Evolutionary conservation across 2,797 vertebrate genomes (phyloP), one percentile per base, ranked within the genome.

Genomic region (Microchirus variegatus): DNA sequence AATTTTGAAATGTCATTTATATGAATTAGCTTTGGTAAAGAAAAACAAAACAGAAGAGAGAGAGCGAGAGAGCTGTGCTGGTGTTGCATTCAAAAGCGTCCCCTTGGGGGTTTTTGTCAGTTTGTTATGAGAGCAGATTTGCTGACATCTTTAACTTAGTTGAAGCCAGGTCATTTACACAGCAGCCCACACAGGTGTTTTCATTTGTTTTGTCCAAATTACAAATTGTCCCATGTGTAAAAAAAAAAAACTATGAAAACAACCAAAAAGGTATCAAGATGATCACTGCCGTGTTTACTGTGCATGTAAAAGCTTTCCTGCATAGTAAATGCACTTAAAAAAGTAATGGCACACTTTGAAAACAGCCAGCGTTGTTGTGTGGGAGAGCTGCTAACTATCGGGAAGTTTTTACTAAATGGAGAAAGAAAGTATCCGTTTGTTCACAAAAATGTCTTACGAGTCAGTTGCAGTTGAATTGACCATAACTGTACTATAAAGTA

Each of bases 1-100:
- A 22, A 48, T 73, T 72, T 59, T 46, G 18, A 19, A 38, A 56
- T 69, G 16, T 42, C 2, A 19, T 54, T 56, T 42, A 2, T 49
- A 37, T 53, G 16, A 77, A 56, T 55, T 43, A 18, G 42, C 19
- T 64, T 52, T 53, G 17, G 15, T 38, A 22, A 47, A 52, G 15
- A 59, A 59, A n/a, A 15, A 44, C 1, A 16, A 10, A 15, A 59
- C 51, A 14, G n/a, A n/a, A n/a, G n/a, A n/a, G n/a, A n/a, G n/a
- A n/a, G n/a, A n/a, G n/a, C n/a, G n/a, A n/a, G n/a, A n/a, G 10
- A n/a, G 16, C 12, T 4, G 0, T 38, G 16, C 37, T 48, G 10
- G 15, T 3, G 22, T 22, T n/a, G 7, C 14, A 44, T 16, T 26
- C 8, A n/a, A 47, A 19, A 36, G 41, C 22, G 22, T 5, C 22